Evolutionary conservation across 2,113 vertebrate species (phyloP).

Genomic region (Bothrops jararaca): DNA sequence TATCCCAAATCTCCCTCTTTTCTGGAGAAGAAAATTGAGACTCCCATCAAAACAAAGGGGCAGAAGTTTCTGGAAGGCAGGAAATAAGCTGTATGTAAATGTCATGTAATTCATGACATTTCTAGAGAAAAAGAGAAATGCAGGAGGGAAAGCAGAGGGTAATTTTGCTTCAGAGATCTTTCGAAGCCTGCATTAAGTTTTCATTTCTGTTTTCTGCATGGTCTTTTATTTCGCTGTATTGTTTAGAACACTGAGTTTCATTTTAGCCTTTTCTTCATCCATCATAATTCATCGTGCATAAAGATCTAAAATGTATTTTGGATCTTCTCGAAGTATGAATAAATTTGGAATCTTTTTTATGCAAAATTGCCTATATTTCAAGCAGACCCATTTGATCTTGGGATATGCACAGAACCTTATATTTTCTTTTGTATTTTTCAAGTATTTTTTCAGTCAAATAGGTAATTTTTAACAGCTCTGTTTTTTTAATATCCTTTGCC

Average conservation of each 20-base stretch:
- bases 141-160: neutral
- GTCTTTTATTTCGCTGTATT: neutral
- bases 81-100: neutral
- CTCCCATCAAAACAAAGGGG: neutral
- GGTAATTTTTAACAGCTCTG: neutral
- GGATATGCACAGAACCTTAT: neutral
- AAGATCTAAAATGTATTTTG: neutral
- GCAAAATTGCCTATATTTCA: neutral
- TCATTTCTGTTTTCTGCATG: neutral
- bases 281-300: neutral
- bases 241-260: neutral
- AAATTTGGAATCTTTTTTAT: neutral
- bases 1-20: neutral
- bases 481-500: neutral
- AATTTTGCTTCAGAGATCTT: neutral
- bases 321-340: neutral
- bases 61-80: neutral
- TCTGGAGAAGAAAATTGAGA: neutral
- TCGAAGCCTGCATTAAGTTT: neutral
- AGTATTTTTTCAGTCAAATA: neutral
- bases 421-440: neutral
- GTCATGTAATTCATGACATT: neutral
- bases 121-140: neutral
- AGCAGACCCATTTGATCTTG: neutral
- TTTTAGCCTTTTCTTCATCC: neutral